Evolutionary conservation across 2,888 invertebrate genomes (phyloP).

Genomic region (Hyalella azteca): DNA sequence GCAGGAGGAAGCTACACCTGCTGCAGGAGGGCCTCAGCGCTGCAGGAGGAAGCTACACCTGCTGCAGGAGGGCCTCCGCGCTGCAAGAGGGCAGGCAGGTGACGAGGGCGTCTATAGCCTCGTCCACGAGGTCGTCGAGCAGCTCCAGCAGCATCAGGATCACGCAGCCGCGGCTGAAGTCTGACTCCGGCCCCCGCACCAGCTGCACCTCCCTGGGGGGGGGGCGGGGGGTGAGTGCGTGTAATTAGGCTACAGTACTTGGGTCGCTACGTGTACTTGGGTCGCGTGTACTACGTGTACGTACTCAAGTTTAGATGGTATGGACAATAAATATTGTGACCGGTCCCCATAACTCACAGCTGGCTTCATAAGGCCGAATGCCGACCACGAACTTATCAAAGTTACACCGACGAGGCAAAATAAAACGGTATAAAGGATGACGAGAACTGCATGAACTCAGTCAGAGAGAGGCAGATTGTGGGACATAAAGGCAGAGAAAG

Average conservation of each 20-base stretch:
- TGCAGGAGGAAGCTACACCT: neutral
- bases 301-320: too few species aligned
- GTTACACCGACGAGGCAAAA: too few species aligned
- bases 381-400: too few species aligned
- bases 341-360: too few species aligned
- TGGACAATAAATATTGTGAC: neutral
- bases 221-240: neutral
- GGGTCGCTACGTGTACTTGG: neutral
- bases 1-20: neutral
- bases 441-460: too few species aligned
- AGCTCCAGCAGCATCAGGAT: constrained; percentile 41
- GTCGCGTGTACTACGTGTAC: neutral
- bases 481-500: too few species aligned
- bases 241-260: neutral
- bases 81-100: neutral
- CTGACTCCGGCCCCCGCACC: constrained; percentile 42
- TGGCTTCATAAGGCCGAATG: too few species aligned
- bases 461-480: too few species aligned
- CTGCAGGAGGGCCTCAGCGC: neutral
- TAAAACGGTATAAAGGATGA: too few species aligned
- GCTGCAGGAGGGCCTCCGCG: neutral
- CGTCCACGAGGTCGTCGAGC: constrained; percentile 46
- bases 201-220: constrained; percentile 43
- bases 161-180: constrained; percentile 49
- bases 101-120: constrained; percentile 38